Percentiles rank a stretch among this genome's conserved stretches.
These are phyloP conservation scores for Chrysolina oricalcia DNA, from an alignment of 2,888 invertebrate genomes.

Conservation along the genomic window DNA sequence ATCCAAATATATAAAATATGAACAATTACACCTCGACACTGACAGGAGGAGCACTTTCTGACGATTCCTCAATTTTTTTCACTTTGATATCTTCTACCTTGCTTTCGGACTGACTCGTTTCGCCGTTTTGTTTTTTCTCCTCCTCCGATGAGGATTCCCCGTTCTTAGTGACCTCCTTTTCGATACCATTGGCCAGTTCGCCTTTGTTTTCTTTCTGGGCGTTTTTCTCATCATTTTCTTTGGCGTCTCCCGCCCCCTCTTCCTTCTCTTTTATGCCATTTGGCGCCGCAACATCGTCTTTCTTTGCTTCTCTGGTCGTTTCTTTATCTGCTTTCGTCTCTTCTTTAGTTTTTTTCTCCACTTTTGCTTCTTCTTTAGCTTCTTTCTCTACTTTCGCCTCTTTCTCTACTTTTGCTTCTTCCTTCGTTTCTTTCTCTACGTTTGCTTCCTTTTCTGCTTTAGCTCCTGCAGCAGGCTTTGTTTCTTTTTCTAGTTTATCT, in stretches of 20 bases:
- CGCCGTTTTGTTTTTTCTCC: slow-evolving; percentile 56
- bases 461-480: slow-evolving; percentile 44
- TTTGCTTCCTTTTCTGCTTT: slow-evolving; percentile 24
- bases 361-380: slow-evolving; percentile 32
- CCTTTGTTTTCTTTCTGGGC: slow-evolving; percentile 70
- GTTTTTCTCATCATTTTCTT: slow-evolving; percentile 50
- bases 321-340: slow-evolving; percentile 39
- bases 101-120: slow-evolving; percentile 48
- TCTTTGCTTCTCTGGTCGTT: slow-evolving; percentile 5
- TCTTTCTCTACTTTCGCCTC: slow-evolving; percentile 36
- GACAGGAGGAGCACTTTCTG: slow-evolving; percentile 58
- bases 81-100: slow-evolving; percentile 73
- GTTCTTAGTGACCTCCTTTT: slow-evolving; percentile 52
- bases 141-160: slow-evolving; percentile 42
- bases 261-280: slow-evolving; percentile 18
- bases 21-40: slow-evolving; percentile 60
- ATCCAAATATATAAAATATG: slow-evolving; percentile 53
- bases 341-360: slow-evolving; percentile 35
- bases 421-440: slow-evolving; percentile 15
- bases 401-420: not conserved
- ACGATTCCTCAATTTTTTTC: slow-evolving; percentile 73
- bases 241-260: slow-evolving; percentile 27
- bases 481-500: slow-evolving; percentile 34
- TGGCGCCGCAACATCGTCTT: slow-evolving; percentile 22
- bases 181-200: slow-evolving; percentile 68